Percentiles rank a stretch among this genome's conserved stretches.
Conservation (phyloP, 2,797 vertebrate genomes). For the Remorina albescens region DNA sequence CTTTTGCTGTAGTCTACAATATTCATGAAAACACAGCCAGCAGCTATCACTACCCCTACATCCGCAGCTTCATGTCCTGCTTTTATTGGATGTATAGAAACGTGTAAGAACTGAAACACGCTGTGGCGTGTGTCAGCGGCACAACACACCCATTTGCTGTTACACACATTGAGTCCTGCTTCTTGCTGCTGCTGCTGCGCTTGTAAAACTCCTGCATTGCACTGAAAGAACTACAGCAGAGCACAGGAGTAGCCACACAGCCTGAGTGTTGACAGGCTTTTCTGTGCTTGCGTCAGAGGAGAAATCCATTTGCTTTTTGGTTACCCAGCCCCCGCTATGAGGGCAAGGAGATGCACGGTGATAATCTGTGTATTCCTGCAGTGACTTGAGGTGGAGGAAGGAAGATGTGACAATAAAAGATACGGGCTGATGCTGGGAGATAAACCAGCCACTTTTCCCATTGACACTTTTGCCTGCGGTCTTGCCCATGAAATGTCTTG, state of each 20-base stretch:
- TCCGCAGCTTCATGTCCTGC: background rate
- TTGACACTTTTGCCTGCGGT: constrained; percentile 51
- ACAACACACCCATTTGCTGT: constrained; percentile 19
- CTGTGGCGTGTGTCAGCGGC: constrained; percentile 17
- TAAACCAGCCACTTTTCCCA: constrained; percentile 47
- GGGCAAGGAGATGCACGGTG: constrained; percentile 52
- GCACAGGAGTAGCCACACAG: constrained; percentile 42
- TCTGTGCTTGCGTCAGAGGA: constrained; percentile 72
- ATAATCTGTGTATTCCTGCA: constrained; percentile 65
- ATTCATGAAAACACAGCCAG: constrained; percentile 43
- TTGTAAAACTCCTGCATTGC: constrained; percentile 81
- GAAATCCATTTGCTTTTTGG: constrained; percentile 61
- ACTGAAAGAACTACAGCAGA: constrained; percentile 61
- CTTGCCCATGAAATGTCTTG: constrained; percentile 38
- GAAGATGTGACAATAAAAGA: constrained; percentile 44
- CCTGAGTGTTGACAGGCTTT: constrained; percentile 58
- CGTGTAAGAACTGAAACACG: constrained; percentile 18
- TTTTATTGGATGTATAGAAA: constrained; percentile 18
- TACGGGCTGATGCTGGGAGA: constrained; percentile 40
- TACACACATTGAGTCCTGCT: constrained; percentile 31
- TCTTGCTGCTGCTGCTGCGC: constrained; percentile 41
- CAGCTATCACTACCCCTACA: background rate
- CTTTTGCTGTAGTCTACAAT: constrained; percentile 43
- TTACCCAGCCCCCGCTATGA: constrained; percentile 59
- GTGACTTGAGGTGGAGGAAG: constrained; percentile 52